A percentile compares a stretch with the other conserved stretches of the same genome.
Evolutionary conservation across 2,113 vertebrate species (phyloP).

Genomic region (Cacatua alba): DNA sequence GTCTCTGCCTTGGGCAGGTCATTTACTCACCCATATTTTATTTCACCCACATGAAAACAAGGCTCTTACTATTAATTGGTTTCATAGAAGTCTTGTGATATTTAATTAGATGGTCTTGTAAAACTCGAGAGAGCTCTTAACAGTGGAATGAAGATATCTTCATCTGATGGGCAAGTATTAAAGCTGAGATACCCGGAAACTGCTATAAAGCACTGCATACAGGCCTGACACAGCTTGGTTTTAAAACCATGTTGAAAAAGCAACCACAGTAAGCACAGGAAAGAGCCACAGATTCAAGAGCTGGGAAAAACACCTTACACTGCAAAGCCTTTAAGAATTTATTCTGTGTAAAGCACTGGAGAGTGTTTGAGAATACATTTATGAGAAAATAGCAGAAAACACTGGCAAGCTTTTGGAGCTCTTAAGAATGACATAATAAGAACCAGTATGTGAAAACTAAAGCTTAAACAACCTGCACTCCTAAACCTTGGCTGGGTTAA

Average conservation of each 20-base stretch:
- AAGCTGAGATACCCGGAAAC: neutral
- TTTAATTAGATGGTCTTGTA: neutral
- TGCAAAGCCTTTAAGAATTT: neutral
- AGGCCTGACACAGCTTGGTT: neutral
- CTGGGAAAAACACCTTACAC: neutral
- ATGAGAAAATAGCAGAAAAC: neutral
- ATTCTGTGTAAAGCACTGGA: neutral
- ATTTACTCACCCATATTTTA: neutral
- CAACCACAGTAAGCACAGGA: neutral
- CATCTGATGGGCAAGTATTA: neutral
- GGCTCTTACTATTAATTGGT: neutral
- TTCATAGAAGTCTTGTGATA: neutral
- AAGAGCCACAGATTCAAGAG: neutral
- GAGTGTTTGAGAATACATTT: neutral
- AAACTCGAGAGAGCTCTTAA: neutral
- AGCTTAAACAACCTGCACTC: neutral
- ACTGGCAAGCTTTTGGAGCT: neutral
- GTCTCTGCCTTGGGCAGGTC: neutral
- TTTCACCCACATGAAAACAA: neutral
- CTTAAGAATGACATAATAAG: neutral
- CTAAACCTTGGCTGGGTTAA: neutral
- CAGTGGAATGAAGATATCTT: neutral
- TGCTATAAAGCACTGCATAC: accelerated
- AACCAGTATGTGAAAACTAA: neutral
- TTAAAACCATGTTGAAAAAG: neutral